These are phyloP conservation scores for Embiotoca jacksoni DNA, from an alignment of 2,113 vertebrate genomes.

Conservation along the genomic window DNA sequence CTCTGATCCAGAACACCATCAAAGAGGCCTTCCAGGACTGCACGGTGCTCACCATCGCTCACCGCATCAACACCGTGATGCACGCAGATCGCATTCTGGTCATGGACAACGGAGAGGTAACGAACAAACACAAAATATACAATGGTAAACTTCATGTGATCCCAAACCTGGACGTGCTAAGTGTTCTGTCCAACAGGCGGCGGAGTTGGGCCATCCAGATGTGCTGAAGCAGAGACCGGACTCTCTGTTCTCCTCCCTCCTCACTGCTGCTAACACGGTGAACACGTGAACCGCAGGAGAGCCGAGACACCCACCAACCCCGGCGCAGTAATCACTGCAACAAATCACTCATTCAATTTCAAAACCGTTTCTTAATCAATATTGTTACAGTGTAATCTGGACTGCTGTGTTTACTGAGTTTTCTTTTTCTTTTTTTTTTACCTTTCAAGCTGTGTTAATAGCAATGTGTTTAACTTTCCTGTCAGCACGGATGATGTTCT, in stretches of 20 bases:
- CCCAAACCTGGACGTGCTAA: not conserved
- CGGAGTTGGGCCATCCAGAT: slow-evolving; percentile 85
- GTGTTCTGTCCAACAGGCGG: slow-evolving; percentile 73
- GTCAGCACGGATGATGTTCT: not conserved
- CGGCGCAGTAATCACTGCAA: not conserved
- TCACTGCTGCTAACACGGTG: slow-evolving; percentile 81
- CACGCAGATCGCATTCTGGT: slow-evolving; percentile 86
- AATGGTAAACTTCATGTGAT: not conserved
- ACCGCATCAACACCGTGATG: slow-evolving; percentile 88
- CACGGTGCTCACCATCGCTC: slow-evolving; percentile 88
- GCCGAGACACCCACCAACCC: not conserved
- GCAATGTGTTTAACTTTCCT: not conserved
- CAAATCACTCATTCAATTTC: not conserved
- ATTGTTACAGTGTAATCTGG: not conserved
- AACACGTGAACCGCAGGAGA: slow-evolving; percentile 55
- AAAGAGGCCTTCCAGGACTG: slow-evolving; percentile 85
- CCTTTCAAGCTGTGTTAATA: slow-evolving; percentile 5
- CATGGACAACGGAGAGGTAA: slow-evolving; percentile 88
- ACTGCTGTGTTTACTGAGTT: not conserved
- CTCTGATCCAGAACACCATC: slow-evolving; percentile 87
- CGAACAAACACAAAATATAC: not conserved
- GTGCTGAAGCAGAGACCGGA: slow-evolving; percentile 82
- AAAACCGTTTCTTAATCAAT: not conserved
- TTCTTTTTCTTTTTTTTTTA: not conserved
- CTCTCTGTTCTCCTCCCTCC: slow-evolving; percentile 85